Evolutionary conservation across 2,113 vertebrate genomes (phyloP).

Genomic region (Dromaius novaehollandiae): DNA sequence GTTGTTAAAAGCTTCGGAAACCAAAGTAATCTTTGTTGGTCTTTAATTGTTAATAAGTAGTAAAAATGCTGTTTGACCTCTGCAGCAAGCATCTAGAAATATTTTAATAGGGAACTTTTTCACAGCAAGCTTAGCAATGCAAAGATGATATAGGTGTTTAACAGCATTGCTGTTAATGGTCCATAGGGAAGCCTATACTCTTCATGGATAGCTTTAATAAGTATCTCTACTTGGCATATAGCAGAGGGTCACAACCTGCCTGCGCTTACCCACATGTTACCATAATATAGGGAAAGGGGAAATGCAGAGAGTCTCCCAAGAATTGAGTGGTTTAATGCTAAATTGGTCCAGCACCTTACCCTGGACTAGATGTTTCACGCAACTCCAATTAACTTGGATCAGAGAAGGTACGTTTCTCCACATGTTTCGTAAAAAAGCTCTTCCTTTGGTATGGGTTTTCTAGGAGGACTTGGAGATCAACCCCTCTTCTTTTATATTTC

Average conservation of each 20-base stretch:
- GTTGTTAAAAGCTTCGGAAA: background rate
- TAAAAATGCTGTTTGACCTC: background rate
- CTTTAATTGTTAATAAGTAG: background rate
- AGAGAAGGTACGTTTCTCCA: background rate
- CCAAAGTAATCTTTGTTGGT: background rate
- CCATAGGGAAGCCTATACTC: background rate
- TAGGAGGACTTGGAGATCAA: background rate
- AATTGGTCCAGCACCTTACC: accelerated
- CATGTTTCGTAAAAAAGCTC: too few species aligned
- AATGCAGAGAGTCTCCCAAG: background rate
- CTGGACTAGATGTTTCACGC: background rate
- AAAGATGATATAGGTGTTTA: background rate
- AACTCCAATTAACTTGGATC: background rate
- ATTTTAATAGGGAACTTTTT: background rate
- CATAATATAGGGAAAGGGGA: background rate
- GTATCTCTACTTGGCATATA: background rate
- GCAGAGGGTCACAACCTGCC: background rate
- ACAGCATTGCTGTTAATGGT: accelerated
- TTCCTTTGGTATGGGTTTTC: too few species aligned
- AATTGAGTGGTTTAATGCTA: background rate
- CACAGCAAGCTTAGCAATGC: background rate
- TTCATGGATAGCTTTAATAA: background rate
- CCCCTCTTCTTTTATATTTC: background rate
- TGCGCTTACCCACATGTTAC: accelerated
- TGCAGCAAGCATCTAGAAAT: background rate